Conservation (phyloP, 2,113 vertebrate species). For the Nanorana parkeri region DNA sequence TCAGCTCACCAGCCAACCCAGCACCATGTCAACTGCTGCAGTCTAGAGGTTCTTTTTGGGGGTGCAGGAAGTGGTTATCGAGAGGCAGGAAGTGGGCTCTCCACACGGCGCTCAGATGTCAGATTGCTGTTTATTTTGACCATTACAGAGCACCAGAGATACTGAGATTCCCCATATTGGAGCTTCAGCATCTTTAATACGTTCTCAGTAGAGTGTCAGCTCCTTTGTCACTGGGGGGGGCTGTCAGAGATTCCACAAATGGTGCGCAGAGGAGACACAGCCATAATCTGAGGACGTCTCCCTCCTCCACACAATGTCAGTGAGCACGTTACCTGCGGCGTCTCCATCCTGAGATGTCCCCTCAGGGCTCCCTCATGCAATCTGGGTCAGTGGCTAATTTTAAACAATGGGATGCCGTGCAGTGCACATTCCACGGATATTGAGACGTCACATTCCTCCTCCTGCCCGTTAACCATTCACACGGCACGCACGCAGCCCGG, state of each 20-base stretch:
- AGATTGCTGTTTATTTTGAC: too few species aligned
- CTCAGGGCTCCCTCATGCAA: slow-evolving; percentile 9
- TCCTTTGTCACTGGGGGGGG: background rate
- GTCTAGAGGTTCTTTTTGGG: too few species aligned
- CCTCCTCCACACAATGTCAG: background rate
- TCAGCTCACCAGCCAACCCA: too few species aligned
- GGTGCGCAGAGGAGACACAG: background rate
- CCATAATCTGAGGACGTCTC: background rate
- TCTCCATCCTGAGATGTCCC: slow-evolving; percentile 35
- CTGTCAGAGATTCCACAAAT: slow-evolving; percentile 38
- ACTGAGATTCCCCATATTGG: background rate
- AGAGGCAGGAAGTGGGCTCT: too few species aligned
- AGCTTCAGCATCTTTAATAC: background rate
- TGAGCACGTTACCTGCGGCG: background rate
- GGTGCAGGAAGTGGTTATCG: too few species aligned
- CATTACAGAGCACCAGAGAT: background rate
- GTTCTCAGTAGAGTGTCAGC: background rate
- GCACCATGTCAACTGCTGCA: too few species aligned
- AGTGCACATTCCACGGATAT: background rate
- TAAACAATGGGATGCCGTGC: background rate
- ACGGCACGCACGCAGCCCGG: background rate
- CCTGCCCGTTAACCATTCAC: background rate
- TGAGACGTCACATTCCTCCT: background rate
- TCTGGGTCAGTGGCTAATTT: slow-evolving; percentile 26
- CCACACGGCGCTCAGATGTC: too few species aligned